A percentile compares a stretch with the other conserved stretches of the same genome.
phyloP scores from a whole-genome alignment of 2,888 invertebrate species.

The Eustalomyia histrio region DNA sequence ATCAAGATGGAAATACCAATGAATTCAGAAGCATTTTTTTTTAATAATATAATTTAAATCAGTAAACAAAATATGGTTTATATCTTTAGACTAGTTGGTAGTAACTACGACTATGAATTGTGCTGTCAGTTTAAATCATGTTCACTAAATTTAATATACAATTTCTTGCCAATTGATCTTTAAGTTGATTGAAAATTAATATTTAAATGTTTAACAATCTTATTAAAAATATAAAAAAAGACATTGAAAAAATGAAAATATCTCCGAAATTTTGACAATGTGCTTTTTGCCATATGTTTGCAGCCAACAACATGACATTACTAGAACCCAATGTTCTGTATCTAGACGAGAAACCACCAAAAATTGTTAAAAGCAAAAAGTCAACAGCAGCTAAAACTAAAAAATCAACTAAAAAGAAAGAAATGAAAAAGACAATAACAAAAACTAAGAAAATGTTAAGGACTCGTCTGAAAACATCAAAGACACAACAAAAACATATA shows the following conservation, averaged over 20 bases:
- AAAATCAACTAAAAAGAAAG: background rate
- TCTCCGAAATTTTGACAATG: constrained; percentile 40
- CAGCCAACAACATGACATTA: constrained; percentile 22
- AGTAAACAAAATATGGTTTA: too few species aligned
- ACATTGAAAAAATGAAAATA: background rate
- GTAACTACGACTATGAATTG: too few species aligned
- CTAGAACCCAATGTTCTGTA: constrained; percentile 37
- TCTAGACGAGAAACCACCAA: constrained; percentile 30
- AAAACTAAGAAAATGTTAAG: background rate
- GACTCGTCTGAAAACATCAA: background rate
- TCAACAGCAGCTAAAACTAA: constrained; percentile 10
- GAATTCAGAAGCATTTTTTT: too few species aligned
- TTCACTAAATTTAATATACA: too few species aligned
- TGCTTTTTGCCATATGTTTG: constrained; percentile 38
- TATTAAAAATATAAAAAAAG: background rate
- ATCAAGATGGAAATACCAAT: too few species aligned
- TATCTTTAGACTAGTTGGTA: too few species aligned
- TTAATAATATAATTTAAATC: too few species aligned
- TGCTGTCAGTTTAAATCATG: too few species aligned
- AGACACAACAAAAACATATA: constrained; percentile 3
- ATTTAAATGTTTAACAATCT: too few species aligned
- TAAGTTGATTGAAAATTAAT: too few species aligned
- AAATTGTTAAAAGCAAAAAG: constrained; percentile 18
- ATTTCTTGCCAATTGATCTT: too few species aligned
- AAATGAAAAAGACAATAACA: constrained; percentile 1